phyloP scores from a whole-genome alignment of 2,888 invertebrate genomes.

The Trimorus sp. region DNA sequence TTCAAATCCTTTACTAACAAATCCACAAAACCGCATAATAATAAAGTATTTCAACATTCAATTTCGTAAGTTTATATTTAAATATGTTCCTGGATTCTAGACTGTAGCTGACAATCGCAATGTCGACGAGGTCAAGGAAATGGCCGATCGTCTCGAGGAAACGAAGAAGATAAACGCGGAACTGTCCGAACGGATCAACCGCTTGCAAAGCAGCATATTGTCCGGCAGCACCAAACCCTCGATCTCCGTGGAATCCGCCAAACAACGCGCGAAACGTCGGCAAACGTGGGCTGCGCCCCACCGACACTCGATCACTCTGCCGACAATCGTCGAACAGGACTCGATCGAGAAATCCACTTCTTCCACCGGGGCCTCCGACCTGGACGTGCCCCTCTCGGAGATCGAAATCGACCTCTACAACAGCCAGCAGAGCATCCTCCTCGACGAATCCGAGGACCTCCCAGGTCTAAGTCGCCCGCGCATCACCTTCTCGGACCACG shows the following conservation, averaged over 20 bases:
- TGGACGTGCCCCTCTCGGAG: constrained; percentile 76
- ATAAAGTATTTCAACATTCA: too few species aligned
- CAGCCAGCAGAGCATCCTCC: constrained; percentile 68
- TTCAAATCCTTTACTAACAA: too few species aligned
- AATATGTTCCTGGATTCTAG: too few species aligned
- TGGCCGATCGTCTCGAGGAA: constrained; percentile 74
- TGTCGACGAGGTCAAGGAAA: constrained; percentile 72
- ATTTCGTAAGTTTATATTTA: too few species aligned
- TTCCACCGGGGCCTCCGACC: constrained; percentile 63
- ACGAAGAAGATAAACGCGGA: constrained; percentile 74
- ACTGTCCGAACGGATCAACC: constrained; percentile 76
- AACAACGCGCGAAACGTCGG: constrained; percentile 69
- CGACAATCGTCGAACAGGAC: constrained; percentile 69
- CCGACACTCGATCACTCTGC: constrained; percentile 49
- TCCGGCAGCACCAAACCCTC: constrained; percentile 64
- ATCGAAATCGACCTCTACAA: constrained; percentile 80
- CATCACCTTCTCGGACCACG: constrained; percentile 30
- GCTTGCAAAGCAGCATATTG: constrained; percentile 75
- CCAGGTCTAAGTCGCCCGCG: not conserved
- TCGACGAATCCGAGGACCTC: constrained; percentile 32
- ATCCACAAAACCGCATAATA: too few species aligned
- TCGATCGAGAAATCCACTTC: constrained; percentile 11
- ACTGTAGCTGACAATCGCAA: constrained; percentile 47
- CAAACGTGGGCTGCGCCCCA: constrained; percentile 76
- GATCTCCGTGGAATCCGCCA: constrained; percentile 11